Evolutionary conservation across 1,140 invertebrate genomes (phyloP).

Genomic region (Zaprionus inermis): DNA sequence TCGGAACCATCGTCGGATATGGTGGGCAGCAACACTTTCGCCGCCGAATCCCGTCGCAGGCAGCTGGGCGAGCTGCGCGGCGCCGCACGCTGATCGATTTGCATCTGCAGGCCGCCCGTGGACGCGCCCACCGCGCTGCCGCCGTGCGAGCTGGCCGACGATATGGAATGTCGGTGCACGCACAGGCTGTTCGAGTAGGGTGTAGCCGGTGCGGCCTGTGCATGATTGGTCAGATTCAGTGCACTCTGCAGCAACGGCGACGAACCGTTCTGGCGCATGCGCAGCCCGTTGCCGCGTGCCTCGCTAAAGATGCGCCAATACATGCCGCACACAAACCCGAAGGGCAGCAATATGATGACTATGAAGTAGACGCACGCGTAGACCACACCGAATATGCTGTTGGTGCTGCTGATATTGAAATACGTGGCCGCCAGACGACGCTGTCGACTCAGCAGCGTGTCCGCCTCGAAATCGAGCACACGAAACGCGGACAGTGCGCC

Average conservation of each 20-base stretch:
- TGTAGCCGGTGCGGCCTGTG: conserved; percentile 79
- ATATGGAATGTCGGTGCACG: conserved; percentile 75
- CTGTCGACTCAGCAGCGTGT: conserved; percentile 63
- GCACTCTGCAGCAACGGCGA: conserved; percentile 85
- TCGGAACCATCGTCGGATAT: conserved; percentile 78
- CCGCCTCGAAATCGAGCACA: conserved; percentile 73
- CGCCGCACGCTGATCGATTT: conserved; percentile 70
- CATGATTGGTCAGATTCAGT: conserved; percentile 69
- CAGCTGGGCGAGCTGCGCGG: conserved; percentile 66
- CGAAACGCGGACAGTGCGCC: conserved; percentile 85
- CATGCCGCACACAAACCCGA: conserved; percentile 88
- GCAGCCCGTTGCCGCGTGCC: conserved; percentile 88
- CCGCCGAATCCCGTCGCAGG: conserved; percentile 74
- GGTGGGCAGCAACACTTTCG: conserved; percentile 75
- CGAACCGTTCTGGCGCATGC: conserved; percentile 88
- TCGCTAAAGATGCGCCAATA: conserved; percentile 90
- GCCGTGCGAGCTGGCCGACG: conserved; percentile 76
- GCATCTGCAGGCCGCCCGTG: conserved; percentile 75
- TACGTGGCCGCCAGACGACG: conserved; percentile 61
- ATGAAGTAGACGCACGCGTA: conserved; percentile 85
- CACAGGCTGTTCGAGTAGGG: conserved; percentile 78
- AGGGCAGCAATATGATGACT: conserved; percentile 88
- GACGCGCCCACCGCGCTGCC: conserved; percentile 43
- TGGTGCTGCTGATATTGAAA: conserved; percentile 66
- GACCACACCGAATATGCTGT: conserved; percentile 72